Base-by-base conservation (phyloP, 2,797 vertebrate genomes). In the Emydoidea blandingii region DNA sequence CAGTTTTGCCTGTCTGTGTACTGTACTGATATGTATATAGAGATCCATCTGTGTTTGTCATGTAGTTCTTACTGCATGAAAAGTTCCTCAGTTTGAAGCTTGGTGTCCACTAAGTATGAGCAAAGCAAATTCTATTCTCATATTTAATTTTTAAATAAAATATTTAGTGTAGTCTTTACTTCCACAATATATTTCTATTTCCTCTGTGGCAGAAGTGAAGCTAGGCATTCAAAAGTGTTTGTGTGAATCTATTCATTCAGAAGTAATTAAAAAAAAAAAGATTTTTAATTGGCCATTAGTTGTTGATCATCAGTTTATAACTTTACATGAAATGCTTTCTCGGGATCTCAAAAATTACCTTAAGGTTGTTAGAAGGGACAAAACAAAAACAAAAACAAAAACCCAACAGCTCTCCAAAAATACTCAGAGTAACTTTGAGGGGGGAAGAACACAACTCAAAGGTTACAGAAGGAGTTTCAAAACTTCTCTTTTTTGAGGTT, bases 381-480 rank as follows among this genome's bases (percentile, higher is more conserved):
- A 78, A 85, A 53, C 25, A 34, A 56, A 16, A 37, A n/a, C 25
- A 25, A 14, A 25, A 74, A 5, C 41, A 89, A 86, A 95, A 95
- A 93, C 65, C 65, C n/a, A 86, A 90, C 88, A 96, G 65, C 53
- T 84, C 88, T 72, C 87, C 88, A 94, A 95, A 92, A 94, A 93
- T 81, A 91, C 31, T 8, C 2, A 47, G 87, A 87, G 8, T 0
- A 86, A 87, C 1, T 1, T 85, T 94, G 90, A 87, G 1, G 2
- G 80, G 31, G 2, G 53, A 88, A 50, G 83, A 87, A 83, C 41
- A 34, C 52, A 21, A 91, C 37, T 93, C 56, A 44, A 68, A 29
- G 86, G 82, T 90, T 92, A 88, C 88, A 65, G 68, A 95, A 94
- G 92, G 76, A 89, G 88, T 95, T 96, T 97, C 96, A 81, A 86